Evolutionary conservation across 1,140 invertebrate genomes (phyloP).

Genomic region (Zaprionus kolodkinae): DNA sequence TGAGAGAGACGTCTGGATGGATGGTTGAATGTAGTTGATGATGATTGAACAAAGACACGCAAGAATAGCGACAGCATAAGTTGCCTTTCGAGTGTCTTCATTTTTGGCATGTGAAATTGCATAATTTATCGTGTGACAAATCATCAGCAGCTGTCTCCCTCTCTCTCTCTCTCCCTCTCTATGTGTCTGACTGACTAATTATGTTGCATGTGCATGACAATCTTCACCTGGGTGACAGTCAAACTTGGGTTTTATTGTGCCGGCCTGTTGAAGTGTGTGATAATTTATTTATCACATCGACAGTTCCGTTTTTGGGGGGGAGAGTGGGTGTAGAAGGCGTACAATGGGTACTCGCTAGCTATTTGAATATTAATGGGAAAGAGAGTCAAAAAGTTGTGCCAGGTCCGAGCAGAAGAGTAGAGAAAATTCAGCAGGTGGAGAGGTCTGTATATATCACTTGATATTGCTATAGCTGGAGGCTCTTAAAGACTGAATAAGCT

Average conservation of each 20-base stretch:
- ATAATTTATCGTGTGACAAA: constrained; percentile 82
- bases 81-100: constrained; percentile 46
- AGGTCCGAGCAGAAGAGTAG: neutral
- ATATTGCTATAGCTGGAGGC: neutral
- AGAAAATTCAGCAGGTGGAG: neutral
- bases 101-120: constrained; percentile 78
- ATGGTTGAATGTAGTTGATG: constrained; percentile 54
- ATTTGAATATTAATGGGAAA: constrained; percentile 33
- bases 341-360: neutral
- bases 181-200: constrained; percentile 53
- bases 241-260: constrained; percentile 14
- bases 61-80: constrained; percentile 49
- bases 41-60: constrained; percentile 79
- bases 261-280: constrained; percentile 44
- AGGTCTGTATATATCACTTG: neutral
- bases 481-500: neutral
- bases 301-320: constrained; percentile 3
- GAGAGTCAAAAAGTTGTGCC: constrained; percentile 22
- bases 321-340: neutral
- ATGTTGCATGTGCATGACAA: constrained; percentile 43
- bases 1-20: constrained; percentile 42
- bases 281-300: constrained; percentile 46
- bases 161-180: neutral
- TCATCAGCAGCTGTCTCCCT: constrained; percentile 57
- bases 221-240: constrained; percentile 32